Percentiles rank a stretch among this genome's conserved stretches.
These are phyloP conservation scores for Setipinna tenuifilis DNA, from an alignment of 2,797 vertebrate species.

Conservation along the genomic window DNA sequence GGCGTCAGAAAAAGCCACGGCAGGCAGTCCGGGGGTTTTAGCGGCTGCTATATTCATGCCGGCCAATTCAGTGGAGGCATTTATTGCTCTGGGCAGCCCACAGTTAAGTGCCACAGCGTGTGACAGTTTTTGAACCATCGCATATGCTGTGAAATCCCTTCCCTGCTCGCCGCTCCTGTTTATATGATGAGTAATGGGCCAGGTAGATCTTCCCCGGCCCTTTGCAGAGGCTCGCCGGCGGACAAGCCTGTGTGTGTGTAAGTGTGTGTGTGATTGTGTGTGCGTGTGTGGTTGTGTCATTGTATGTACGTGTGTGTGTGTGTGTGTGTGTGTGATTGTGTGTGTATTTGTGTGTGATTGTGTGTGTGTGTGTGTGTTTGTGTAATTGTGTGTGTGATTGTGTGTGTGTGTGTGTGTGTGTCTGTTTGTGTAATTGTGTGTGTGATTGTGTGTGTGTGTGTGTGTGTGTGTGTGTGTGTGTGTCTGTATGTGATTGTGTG, in stretches of 20 bases:
- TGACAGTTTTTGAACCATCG: slow-evolving; percentile 25
- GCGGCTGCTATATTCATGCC: slow-evolving; percentile 5
- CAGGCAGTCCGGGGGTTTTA: background rate
- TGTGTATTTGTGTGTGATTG: background rate
- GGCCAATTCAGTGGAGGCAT: slow-evolving; percentile 8
- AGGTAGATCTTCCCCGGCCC: slow-evolving; percentile 4
- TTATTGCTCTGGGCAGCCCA: slow-evolving; percentile 20
- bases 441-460: background rate
- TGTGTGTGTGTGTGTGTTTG: background rate
- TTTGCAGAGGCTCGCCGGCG: background rate
- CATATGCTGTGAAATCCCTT: slow-evolving; percentile 18
- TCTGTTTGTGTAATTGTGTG: background rate
- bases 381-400: background rate
- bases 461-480: slow-evolving; percentile 1
- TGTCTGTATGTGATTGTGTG: background rate
- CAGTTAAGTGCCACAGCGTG: slow-evolving; percentile 20
- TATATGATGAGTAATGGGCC: slow-evolving; percentile 14
- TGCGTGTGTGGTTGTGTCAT: slow-evolving; percentile 9
- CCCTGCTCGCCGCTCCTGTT: background rate
- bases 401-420: background rate
- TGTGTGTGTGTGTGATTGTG: background rate
- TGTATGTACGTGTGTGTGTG: background rate
- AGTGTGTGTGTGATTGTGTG: background rate
- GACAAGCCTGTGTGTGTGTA: background rate
- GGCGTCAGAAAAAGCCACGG: background rate